Conservation (phyloP, 2,888 invertebrate genomes). For the Stenoptilia bipunctidactyla region DNA sequence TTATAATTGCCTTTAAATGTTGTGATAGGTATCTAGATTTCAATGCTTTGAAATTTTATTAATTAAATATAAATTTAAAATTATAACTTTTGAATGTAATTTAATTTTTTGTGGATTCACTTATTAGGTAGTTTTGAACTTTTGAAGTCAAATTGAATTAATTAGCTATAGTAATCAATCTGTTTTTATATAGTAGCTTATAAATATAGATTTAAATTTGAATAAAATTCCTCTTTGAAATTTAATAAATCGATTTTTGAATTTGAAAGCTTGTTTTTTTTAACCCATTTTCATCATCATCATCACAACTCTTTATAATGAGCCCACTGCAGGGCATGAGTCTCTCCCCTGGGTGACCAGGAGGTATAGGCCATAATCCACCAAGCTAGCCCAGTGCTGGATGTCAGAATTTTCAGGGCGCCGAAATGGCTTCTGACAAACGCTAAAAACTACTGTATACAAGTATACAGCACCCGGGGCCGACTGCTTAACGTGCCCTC, state of each 20-base stretch:
- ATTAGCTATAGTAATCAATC: no score
- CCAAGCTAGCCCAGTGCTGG: no score
- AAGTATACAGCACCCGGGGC: no score
- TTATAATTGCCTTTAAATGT: slow-evolving; percentile 62
- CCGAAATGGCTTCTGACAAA: no score
- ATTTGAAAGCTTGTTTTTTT: not conserved
- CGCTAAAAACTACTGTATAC: no score
- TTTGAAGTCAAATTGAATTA: not conserved
- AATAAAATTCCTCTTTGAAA: not conserved
- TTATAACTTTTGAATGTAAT: not conserved
- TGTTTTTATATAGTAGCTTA: not conserved
- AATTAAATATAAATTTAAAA: slow-evolving; percentile 6
- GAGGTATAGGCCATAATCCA: no score
- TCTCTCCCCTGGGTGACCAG: no score
- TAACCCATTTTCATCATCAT: no score
- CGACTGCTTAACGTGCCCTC: no score
- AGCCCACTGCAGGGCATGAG: no score
- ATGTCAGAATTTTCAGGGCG: no score
- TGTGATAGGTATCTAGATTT: slow-evolving; percentile 50
- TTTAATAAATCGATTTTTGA: slow-evolving; percentile 1
- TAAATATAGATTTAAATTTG: not conserved
- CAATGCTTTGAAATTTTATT: slow-evolving; percentile 30
- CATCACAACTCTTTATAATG: no score
- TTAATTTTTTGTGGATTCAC: not conserved
- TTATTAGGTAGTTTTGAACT: not conserved